These are phyloP conservation scores for Diplosoma virens DNA, from an alignment of 23 tunicate genomes.

Conservation along the genomic window DNA sequence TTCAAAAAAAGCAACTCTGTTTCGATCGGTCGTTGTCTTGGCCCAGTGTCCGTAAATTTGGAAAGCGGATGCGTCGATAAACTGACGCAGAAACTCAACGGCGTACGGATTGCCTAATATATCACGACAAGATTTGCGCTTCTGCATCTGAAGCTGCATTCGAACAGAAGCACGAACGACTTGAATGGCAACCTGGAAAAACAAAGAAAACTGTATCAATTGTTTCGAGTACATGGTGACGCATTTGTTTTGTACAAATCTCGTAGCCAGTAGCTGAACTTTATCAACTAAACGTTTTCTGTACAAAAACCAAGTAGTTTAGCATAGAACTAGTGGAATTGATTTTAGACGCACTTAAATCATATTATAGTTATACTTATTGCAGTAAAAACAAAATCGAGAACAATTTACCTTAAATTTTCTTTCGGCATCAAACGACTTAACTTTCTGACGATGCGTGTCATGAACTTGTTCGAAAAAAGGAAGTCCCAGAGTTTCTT, in stretches of 20 bases:
- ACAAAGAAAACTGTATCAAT: no score
- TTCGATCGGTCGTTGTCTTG: conserved; percentile 73
- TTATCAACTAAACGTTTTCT: no score
- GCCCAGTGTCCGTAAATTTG: conserved; percentile 96
- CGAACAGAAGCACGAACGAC: conserved; percentile 48
- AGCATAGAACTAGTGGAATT: no score
- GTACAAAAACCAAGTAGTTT: no score
- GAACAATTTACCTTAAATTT: conserved; percentile 56
- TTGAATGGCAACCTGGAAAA: conserved; percentile 67
- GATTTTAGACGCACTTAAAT: no score
- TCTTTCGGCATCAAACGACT: conserved; percentile 54
- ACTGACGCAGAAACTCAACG: conserved; percentile 30
- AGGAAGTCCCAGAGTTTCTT: conserved; percentile 64
- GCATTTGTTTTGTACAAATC: no score
- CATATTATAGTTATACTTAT: no score
- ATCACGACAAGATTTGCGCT: conserved; percentile 13
- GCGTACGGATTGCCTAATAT: conserved; percentile 77
- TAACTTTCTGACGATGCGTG: conserved; percentile 33
- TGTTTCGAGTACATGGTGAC: not conserved
- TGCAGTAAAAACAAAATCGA: no score
- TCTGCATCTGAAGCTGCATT: conserved; percentile 9
- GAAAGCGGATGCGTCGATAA: conserved; percentile 84
- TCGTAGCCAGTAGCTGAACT: no score
- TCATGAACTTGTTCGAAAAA: conserved; percentile 74
- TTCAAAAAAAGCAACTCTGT: conserved; percentile 65